phyloP scores from a whole-genome alignment of 2,888 invertebrate species.

The Spisula solida region DNA sequence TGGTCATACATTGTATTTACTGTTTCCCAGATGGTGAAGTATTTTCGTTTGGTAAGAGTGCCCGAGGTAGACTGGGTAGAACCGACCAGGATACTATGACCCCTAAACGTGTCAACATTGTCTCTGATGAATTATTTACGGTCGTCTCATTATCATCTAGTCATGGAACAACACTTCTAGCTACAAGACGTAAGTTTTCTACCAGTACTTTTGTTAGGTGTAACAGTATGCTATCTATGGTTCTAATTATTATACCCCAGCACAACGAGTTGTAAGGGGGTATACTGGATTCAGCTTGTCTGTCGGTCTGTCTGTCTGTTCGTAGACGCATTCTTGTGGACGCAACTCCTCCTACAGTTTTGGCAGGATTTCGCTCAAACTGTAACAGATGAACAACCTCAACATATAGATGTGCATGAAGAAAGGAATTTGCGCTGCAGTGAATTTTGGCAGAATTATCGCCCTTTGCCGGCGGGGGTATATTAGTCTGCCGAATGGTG shows the following conservation, averaged over 20 bases:
- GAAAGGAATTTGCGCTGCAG: too few species aligned
- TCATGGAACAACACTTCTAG: constrained; percentile 85
- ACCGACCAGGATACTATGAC: constrained; percentile 78
- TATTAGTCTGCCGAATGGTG: too few species aligned
- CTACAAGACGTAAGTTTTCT: constrained; percentile 79
- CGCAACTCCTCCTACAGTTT: neutral
- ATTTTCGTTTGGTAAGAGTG: constrained; percentile 86
- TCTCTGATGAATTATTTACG: constrained; percentile 77
- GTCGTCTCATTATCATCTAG: constrained; percentile 85
- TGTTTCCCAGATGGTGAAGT: constrained; percentile 81
- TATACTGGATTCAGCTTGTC: neutral
- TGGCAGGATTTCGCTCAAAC: neutral
- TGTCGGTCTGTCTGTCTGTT: neutral
- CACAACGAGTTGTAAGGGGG: neutral
- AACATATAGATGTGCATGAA: too few species aligned
- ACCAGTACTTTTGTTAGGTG: neutral
- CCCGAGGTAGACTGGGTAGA: constrained; percentile 86
- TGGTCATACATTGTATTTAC: too few species aligned
- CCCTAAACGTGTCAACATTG: constrained; percentile 80
- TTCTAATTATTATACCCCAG: neutral
- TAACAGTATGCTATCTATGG: neutral
- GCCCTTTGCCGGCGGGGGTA: too few species aligned
- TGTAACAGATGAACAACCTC: too few species aligned
- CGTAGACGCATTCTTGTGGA: neutral
- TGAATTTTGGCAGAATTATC: too few species aligned